Conservation (phyloP, 2,888 invertebrate species). For the Limenitis camilla region DNA sequence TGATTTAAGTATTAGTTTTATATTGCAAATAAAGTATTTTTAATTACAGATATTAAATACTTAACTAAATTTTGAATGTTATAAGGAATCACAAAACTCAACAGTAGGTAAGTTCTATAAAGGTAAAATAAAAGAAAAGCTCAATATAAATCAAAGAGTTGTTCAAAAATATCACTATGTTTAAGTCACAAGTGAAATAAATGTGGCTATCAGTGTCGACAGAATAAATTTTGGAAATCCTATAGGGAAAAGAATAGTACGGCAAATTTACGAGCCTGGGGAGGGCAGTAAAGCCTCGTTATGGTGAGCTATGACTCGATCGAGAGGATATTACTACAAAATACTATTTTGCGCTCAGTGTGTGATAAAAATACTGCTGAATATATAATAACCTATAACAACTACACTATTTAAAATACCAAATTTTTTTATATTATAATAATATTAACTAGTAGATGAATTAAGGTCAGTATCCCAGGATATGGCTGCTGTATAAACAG, state of each 20-base stretch:
- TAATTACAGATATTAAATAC: too few species aligned
- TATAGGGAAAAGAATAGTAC: constrained; percentile 66
- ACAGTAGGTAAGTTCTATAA: too few species aligned
- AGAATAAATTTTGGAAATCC: constrained; percentile 63
- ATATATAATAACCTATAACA: too few species aligned
- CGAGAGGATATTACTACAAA: constrained; percentile 41
- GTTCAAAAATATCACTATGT: constrained; percentile 15
- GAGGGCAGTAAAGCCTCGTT: constrained; percentile 68
- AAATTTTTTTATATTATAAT: too few species aligned
- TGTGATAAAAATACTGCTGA: constrained; percentile 7
- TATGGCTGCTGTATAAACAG: too few species aligned
- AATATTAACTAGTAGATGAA: too few species aligned
- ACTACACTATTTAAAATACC: too few species aligned
- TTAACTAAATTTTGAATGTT: too few species aligned
- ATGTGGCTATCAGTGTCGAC: constrained; percentile 39
- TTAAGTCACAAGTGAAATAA: constrained; percentile 36
- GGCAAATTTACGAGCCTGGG: constrained; percentile 61
- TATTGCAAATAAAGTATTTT: too few species aligned
- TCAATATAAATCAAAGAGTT: neutral
- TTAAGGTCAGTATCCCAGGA: too few species aligned
- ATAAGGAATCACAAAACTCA: too few species aligned
- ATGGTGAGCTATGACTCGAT: constrained; percentile 63
- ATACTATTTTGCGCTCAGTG: constrained; percentile 18
- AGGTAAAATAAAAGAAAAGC: neutral
- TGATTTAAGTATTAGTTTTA: too few species aligned